Conservation (phyloP, 1,140 invertebrate genomes). For the Acromyrmex echinatior region DNA sequence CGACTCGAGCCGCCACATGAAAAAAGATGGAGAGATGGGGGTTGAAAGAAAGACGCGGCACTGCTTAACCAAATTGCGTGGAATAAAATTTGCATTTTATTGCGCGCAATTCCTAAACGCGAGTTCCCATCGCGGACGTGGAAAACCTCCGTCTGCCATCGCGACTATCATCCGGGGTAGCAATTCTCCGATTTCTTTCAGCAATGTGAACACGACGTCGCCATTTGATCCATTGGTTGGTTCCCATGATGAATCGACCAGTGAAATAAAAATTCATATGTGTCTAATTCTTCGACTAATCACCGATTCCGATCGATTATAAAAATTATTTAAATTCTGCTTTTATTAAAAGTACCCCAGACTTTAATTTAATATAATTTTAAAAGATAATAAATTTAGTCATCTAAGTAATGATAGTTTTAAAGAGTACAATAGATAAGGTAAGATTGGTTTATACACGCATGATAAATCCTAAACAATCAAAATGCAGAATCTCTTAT, state of each 20-base stretch:
- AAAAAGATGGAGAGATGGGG: conserved; percentile 19
- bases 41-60: conserved; percentile 45
- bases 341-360: not conserved
- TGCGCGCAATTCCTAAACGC: conserved; percentile 59
- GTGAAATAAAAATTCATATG: conserved; percentile 17
- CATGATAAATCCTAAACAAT: not conserved
- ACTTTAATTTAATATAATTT: not conserved
- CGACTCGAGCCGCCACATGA: conserved; percentile 13
- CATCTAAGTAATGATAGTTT: not conserved
- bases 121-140: conserved; percentile 25
- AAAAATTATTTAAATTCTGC: not conserved
- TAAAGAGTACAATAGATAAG: not conserved
- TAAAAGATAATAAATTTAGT: not conserved
- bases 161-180: conserved; percentile 4
- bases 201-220: conserved; percentile 32
- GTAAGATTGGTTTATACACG: not conserved
- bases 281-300: not conserved
- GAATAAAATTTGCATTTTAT: conserved; percentile 76
- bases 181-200: conserved; percentile 52
- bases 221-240: conserved; percentile 21
- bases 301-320: not conserved
- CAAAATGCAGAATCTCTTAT: not conserved
- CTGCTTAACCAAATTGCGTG: conserved; percentile 72
- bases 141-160: conserved; percentile 51
- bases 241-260: not conserved